Percentiles rank a stretch among this genome's conserved stretches.
These are phyloP conservation scores for Eclectus roratus DNA, from an alignment of 2,113 vertebrate species.

Conservation along the genomic window DNA sequence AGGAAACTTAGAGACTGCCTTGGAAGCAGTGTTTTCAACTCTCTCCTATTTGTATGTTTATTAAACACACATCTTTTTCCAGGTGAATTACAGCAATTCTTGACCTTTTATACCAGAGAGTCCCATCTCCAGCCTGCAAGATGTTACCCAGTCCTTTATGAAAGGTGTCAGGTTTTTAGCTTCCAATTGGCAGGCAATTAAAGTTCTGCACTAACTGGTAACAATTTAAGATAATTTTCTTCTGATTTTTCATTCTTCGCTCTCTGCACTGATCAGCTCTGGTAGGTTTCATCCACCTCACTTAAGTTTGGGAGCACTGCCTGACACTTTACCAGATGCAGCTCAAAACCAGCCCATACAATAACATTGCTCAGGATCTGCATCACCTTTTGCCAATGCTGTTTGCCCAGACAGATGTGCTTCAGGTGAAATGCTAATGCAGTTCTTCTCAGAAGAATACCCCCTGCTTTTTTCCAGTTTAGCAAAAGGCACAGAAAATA, in stretches of 20 bases:
- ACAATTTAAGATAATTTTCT: neutral
- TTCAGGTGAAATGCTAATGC: neutral
- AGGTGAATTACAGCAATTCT: neutral
- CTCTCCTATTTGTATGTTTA: neutral
- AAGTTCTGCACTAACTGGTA: neutral
- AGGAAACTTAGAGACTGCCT: neutral
- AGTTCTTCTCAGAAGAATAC: neutral
- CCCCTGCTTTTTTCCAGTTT: neutral
- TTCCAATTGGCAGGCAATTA: neutral
- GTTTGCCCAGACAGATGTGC: neutral
- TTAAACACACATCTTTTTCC: neutral
- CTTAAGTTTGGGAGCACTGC: neutral
- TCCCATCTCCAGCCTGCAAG: neutral
- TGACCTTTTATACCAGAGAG: neutral
- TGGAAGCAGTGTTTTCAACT: neutral
- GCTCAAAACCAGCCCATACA: neutral
- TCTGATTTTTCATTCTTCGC: neutral
- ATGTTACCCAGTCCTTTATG: neutral
- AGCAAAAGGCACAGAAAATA: neutral
- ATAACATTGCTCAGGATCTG: neutral
- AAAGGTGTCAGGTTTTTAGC: rapidly evolving
- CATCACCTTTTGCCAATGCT: neutral
- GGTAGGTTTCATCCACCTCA: neutral
- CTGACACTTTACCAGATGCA: neutral
- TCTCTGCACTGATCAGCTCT: neutral